Conservation (phyloP, 37 sponge, comb jelly and placozoan genomes). For the Lycopodina hypogea region DNA sequence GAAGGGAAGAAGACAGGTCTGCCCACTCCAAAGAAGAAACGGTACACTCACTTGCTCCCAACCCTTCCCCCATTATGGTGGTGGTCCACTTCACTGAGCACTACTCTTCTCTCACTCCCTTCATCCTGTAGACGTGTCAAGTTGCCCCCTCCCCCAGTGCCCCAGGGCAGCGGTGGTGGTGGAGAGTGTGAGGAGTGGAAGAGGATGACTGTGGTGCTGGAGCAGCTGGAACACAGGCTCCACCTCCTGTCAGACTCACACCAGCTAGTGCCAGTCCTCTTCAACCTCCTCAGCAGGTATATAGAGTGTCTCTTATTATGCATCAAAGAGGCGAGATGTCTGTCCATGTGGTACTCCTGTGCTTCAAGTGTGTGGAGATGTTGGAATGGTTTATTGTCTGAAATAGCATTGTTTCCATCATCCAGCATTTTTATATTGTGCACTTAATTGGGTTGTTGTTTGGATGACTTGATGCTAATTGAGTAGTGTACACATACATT, state of each 20-base stretch:
- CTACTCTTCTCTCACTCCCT: not conserved
- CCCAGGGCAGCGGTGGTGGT: not conserved
- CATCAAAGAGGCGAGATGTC: not conserved
- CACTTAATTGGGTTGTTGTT: too few species aligned
- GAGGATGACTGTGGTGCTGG: constrained; percentile 51
- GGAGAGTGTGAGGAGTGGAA: constrained; percentile 38
- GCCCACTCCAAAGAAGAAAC: constrained; percentile 40
- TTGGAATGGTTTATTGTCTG: too few species aligned
- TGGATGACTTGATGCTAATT: too few species aligned
- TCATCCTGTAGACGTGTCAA: not conserved
- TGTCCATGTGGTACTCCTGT: not conserved
- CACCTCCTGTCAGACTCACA: constrained; percentile 27
- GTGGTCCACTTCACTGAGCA: too few species aligned
- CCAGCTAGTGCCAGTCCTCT: constrained; percentile 47
- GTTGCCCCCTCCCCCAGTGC: not conserved
- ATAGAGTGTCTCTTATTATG: not conserved
- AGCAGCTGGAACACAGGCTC: constrained; percentile 43
- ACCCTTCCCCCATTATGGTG: not conserved
- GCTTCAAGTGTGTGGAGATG: too few species aligned
- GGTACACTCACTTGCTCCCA: not conserved
- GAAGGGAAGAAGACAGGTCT: constrained; percentile 16
- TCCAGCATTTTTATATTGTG: too few species aligned
- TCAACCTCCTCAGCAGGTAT: constrained; percentile 47
- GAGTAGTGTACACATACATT: too few species aligned
- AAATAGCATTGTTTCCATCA: too few species aligned